phyloP scores from a whole-genome alignment of 2,797 vertebrate species.

The Anguilla pacifica region DNA sequence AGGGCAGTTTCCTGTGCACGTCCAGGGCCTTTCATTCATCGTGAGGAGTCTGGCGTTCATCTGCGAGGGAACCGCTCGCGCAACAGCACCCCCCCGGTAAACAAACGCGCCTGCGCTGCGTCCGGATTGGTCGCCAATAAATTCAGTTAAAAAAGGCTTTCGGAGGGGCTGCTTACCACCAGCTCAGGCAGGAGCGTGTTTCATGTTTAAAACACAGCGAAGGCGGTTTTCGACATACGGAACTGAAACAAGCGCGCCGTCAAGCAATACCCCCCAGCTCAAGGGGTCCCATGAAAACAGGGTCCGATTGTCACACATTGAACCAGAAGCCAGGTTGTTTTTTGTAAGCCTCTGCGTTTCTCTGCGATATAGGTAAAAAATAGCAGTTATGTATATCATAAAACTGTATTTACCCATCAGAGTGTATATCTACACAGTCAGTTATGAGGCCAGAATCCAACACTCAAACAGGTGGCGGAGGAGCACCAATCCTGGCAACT shows the following conservation, averaged over 20 bases:
- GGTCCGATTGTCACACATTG: not conserved
- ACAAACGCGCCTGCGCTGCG: not conserved
- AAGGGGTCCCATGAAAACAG: not conserved
- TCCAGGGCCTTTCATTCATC: not conserved
- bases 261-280: not conserved
- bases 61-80: not conserved
- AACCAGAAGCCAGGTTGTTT: not conserved
- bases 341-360: not conserved
- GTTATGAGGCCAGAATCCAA: not conserved
- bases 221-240: not conserved
- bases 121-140: not conserved
- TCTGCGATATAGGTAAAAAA: too few species aligned
- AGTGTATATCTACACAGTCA: not conserved
- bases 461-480: not conserved
- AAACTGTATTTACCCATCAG: not conserved
- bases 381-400: too few species aligned
- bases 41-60: not conserved
- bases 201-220: not conserved
- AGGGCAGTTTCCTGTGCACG: slow-evolving; percentile 22
- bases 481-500: not conserved
- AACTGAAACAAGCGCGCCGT: not conserved
- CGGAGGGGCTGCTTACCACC: not conserved
- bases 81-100: not conserved
- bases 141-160: not conserved
- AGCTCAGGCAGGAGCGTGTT: not conserved